A percentile compares a stretch with the other conserved stretches of the same genome.
These are phyloP conservation scores for Machimus atricapillus DNA, from an alignment of 2,888 invertebrate genomes.

Conservation along the genomic window DNA sequence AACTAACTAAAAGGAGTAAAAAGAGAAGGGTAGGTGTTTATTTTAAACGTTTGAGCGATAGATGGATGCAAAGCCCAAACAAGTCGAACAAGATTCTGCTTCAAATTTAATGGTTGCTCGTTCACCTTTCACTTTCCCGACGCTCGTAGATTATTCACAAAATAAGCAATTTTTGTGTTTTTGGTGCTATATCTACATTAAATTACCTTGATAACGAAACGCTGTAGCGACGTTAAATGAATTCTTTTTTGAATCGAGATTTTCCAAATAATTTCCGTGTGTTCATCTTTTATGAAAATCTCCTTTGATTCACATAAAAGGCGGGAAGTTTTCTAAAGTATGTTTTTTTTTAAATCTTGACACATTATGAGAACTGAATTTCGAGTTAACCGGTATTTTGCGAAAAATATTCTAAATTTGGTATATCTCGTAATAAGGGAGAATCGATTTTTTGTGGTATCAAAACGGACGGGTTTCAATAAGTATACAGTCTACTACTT, in stretches of 20 bases:
- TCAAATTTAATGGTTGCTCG: conserved; percentile 19
- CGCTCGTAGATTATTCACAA: not conserved
- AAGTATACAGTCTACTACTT: not conserved
- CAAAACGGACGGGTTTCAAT: not conserved
- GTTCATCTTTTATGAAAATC: not conserved
- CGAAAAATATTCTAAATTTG: not conserved
- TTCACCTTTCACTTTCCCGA: conserved; percentile 31
- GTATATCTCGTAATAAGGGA: not conserved
- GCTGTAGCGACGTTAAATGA: not conserved
- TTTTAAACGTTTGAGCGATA: not conserved
- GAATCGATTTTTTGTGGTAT: not conserved
- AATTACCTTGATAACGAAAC: conserved; percentile 1
- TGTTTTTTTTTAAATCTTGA: not conserved
- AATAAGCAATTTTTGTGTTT: not conserved
- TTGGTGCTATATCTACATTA: not conserved
- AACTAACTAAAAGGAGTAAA: not conserved
- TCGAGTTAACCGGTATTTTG: not conserved
- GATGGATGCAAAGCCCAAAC: not conserved
- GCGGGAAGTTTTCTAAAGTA: not conserved
- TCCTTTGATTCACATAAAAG: not conserved
- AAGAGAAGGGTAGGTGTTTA: not conserved
- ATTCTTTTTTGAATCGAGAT: not conserved
- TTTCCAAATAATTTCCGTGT: conserved; percentile 4
- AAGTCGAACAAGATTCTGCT: conserved; percentile 3
- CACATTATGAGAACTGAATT: not conserved